Evolutionary conservation across 2,888 invertebrate species (phyloP), one percentile per base, ranked within the genome.

Genomic region (Leucoma salicis): DNA sequence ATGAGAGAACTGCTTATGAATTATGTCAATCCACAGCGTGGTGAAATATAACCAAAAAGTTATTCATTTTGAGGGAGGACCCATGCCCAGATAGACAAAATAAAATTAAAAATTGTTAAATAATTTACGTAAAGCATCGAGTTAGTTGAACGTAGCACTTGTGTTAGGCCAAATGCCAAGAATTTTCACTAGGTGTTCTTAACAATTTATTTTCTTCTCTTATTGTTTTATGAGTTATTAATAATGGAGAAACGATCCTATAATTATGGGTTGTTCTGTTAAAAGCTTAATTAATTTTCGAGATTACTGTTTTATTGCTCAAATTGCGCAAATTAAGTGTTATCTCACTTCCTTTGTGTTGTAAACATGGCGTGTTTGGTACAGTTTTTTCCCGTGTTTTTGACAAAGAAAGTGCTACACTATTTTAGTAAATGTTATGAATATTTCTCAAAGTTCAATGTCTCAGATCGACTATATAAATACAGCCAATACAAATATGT

Each of bases 211-310:
- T 57, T 59, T 54, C 51, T 45, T 57, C 57, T 52, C 43, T 48
- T 57, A 59, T 54, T 51, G 53, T 57, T 60, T 60, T 57, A 61
- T 61, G 61, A 54, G 57, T 51, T 59, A 59, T 59, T 59, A 59
- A 61, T 61, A 61, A 57, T 61, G 49, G 53, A 47, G 46, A 43
- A 59, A 59, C 49, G 61, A 48, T 49, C 53, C 57, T 59, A 60
- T 59, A 60, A 59, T 59, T 59, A 59, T 49, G 50, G 61, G 57
- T 53, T 48, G 57, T 60, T 59, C 40, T 46, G 58, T 59, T 59
- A 60, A 59, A 59, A 59, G 61, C 57, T 60, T 57, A 59, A 59
- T 59, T 61, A 59, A 60, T 59, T 60, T 60, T 57, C 60, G 50
- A 60, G 58, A 59, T 59, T 59, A 60, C 61, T 57, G 49, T 60